Evolutionary conservation across 2,888 invertebrate genomes (phyloP).

Genomic region (Ophion costatus): DNA sequence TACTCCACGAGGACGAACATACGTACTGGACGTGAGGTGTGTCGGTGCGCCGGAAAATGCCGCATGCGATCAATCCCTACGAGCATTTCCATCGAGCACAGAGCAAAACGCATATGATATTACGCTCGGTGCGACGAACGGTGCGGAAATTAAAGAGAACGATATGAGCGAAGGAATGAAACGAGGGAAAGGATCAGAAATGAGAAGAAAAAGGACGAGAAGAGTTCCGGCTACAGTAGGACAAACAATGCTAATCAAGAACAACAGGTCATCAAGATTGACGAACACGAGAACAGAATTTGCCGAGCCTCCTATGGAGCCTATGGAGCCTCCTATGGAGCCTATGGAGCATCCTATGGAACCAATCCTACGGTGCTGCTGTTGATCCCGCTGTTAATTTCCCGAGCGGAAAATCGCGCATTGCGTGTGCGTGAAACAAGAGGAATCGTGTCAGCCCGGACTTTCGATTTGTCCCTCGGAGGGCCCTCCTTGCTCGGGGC

Average conservation of each 20-base stretch:
- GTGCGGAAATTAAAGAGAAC: not conserved
- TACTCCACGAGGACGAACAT: not conserved
- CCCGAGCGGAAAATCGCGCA: not conserved
- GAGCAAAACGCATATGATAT: not conserved
- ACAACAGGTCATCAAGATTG: no score
- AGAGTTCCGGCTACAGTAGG: not conserved
- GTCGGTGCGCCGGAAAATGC: constrained; percentile 12
- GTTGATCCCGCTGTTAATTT: not conserved
- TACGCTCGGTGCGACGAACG: constrained; percentile 11
- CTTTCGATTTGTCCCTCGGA: not conserved
- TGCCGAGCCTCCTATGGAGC: no score
- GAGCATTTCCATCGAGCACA: constrained; percentile 27
- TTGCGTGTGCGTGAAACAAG: not conserved
- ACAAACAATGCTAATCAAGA: no score
- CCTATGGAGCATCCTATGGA: no score
- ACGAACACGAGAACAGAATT: no score
- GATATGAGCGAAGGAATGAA: not conserved
- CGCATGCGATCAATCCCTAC: constrained; percentile 34
- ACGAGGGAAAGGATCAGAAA: not conserved
- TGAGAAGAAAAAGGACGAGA: constrained; percentile 1
- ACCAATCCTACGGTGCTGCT: constrained; percentile 9
- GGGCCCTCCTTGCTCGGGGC: not conserved
- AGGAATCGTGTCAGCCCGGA: not conserved
- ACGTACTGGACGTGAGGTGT: constrained; percentile 1
- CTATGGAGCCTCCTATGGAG: no score